phyloP scores from a whole-genome alignment of 2,113 vertebrate genomes.

The Uria aalge region DNA sequence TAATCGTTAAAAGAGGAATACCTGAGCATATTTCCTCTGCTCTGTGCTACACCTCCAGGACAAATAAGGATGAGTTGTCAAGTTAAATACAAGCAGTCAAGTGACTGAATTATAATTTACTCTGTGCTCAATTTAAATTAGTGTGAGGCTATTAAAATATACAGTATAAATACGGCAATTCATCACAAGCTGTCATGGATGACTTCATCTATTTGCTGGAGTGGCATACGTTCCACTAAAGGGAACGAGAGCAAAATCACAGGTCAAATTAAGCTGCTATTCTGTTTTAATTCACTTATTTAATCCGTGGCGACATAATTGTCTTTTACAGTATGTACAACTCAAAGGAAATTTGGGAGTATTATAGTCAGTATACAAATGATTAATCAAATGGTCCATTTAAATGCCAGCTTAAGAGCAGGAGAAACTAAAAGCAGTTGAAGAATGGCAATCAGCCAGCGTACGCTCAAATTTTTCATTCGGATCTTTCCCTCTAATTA shows the following conservation, averaged over 20 bases:
- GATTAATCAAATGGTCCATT: constrained; percentile 79
- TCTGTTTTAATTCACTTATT: constrained; percentile 84
- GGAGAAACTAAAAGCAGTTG: constrained; percentile 42
- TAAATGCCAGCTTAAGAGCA: constrained; percentile 69
- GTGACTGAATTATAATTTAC: constrained; percentile 92
- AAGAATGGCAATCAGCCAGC: not conserved
- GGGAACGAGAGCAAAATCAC: constrained; percentile 81
- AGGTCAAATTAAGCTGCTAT: constrained; percentile 86
- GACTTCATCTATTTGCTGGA: constrained; percentile 82
- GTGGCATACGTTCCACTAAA: constrained; percentile 71
- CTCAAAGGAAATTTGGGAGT: constrained; percentile 74
- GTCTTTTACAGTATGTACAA: constrained; percentile 78
- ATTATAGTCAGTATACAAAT: constrained; percentile 71
- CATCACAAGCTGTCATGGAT: constrained; percentile 90
- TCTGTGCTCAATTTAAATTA: constrained; percentile 93
- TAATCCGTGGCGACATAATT: constrained; percentile 81
- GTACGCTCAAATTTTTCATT: not conserved
- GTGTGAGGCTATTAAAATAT: constrained; percentile 93
- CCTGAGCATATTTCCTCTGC: constrained; percentile 52
- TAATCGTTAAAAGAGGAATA: constrained; percentile 40
- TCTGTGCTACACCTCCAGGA: constrained; percentile 71
- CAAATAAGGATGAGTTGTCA: constrained; percentile 78
- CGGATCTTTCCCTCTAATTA: not conserved
- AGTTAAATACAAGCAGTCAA: constrained; percentile 86
- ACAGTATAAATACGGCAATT: constrained; percentile 92